A percentile compares a stretch with the other conserved stretches of the same genome.
These are phyloP conservation scores for Cantharis flavilabris DNA, from an alignment of 2,888 invertebrate genomes.

Conservation along the genomic window DNA sequence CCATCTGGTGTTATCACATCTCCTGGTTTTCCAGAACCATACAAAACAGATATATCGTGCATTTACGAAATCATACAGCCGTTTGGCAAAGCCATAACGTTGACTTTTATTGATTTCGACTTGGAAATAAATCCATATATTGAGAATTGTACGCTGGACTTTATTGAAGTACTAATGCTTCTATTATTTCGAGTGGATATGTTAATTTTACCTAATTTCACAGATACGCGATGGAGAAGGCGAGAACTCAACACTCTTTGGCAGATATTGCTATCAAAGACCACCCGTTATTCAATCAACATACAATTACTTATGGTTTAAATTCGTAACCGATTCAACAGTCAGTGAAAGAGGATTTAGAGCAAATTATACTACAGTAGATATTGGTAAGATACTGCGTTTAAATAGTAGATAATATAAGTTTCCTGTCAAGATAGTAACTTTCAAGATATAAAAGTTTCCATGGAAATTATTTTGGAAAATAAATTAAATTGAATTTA, in stretches of 20 bases:
- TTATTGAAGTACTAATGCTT: slow-evolving; percentile 7
- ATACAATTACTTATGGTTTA: slow-evolving; percentile 72
- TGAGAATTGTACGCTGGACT: slow-evolving; percentile 7
- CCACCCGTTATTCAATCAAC: slow-evolving; percentile 69
- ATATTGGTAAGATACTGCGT: slow-evolving; percentile 54
- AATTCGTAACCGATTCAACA: slow-evolving; percentile 65
- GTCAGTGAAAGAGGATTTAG: slow-evolving; percentile 70
- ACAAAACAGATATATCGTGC: slow-evolving; percentile 67
- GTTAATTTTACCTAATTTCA: slow-evolving; percentile 53
- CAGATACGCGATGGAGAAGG: slow-evolving; percentile 75
- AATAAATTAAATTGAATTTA: too few relatives aligned
- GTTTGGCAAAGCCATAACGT: slow-evolving; percentile 65
- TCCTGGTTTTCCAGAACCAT: slow-evolving; percentile 75
- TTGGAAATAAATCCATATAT: slow-evolving; percentile 54
- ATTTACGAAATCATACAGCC: slow-evolving; percentile 70
- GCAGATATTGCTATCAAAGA: slow-evolving; percentile 68
- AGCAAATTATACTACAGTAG: slow-evolving; percentile 71
- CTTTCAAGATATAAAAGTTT: too few relatives aligned
- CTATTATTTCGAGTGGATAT: background rate
- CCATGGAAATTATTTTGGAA: too few relatives aligned
- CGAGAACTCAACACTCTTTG: slow-evolving; percentile 66
- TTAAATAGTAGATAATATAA: too few relatives aligned
- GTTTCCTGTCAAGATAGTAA: too few relatives aligned
- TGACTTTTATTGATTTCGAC: slow-evolving; percentile 71
- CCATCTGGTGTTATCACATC: slow-evolving; percentile 68